A percentile compares a stretch with the other conserved stretches of the same genome.
Conservation (phyloP, 2,113 vertebrate genomes). For the Sphyrna mokarran region DNA sequence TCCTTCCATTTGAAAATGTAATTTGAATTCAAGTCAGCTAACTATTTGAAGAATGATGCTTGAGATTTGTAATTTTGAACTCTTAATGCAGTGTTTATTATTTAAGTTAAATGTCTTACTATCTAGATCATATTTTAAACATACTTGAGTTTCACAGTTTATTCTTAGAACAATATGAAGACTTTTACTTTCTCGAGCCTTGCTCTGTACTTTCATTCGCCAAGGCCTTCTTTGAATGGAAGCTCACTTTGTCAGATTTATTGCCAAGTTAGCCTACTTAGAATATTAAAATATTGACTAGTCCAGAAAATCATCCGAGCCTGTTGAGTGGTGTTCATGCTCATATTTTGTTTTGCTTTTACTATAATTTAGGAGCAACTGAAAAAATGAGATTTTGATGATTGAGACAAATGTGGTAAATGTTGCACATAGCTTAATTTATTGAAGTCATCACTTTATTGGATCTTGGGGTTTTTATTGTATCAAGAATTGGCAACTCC, state of each 20-base stretch:
- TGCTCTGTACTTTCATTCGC: background rate
- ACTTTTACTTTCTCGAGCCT: background rate
- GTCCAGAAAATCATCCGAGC: background rate
- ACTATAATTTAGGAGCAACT: background rate
- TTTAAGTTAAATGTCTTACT: background rate
- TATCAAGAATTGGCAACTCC: background rate
- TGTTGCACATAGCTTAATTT: background rate
- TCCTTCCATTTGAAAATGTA: background rate
- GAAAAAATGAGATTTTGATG: background rate
- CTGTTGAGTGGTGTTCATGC: background rate
- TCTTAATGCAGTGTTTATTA: background rate
- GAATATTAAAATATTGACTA: background rate
- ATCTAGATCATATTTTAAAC: background rate
- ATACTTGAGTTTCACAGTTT: background rate
- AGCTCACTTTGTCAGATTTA: background rate
- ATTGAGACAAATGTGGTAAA: background rate
- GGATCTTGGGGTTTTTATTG: background rate
- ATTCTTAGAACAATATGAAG: background rate
- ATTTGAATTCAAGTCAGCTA: background rate
- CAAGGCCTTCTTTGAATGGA: background rate
- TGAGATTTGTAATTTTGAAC: background rate
- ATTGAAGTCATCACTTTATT: background rate
- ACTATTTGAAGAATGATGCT: background rate
- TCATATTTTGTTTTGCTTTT: background rate
- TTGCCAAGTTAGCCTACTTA: background rate